Percentiles rank a stretch among this genome's conserved stretches.
These are phyloP conservation scores for Drosophila lacteicornis DNA, from an alignment of 1,140 invertebrate genomes.

Conservation along the genomic window DNA sequence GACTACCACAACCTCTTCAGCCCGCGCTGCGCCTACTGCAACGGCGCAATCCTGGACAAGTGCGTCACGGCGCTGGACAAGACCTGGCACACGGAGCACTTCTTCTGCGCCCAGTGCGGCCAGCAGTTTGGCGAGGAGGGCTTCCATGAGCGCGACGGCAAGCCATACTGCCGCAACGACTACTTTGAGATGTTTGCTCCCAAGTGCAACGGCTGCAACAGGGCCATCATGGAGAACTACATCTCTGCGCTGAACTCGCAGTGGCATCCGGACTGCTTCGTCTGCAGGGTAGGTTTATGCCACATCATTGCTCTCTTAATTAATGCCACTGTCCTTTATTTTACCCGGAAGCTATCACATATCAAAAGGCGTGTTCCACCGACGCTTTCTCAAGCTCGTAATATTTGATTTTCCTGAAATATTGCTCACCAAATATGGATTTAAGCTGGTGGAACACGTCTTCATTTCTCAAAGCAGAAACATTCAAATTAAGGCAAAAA, in stretches of 20 bases:
- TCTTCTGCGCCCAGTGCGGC: slow-evolving; percentile 99
- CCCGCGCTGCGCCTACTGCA: slow-evolving; percentile 98
- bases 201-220: slow-evolving; percentile 98
- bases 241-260: slow-evolving; percentile 98
- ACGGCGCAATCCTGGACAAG: slow-evolving; percentile 99
- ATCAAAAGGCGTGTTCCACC: background rate
- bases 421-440: background rate
- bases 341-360: background rate
- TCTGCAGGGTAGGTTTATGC: slow-evolving; percentile 95
- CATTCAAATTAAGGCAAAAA: no score
- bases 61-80: slow-evolving; percentile 99
- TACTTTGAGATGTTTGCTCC: slow-evolving; percentile 99
- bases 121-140: slow-evolving; percentile 98
- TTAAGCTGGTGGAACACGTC: background rate
- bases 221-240: slow-evolving; percentile 99
- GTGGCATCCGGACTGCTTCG: slow-evolving; percentile 99
- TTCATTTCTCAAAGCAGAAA: background rate
- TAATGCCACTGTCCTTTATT: background rate
- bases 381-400: background rate
- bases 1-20: slow-evolving; percentile 99
- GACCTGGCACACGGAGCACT: slow-evolving; percentile 99
- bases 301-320: background rate
- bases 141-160: slow-evolving; percentile 97
- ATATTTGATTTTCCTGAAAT: background rate
- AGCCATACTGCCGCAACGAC: slow-evolving; percentile 97